Percentiles rank a stretch among this genome's conserved stretches.
Evolutionary conservation across 1,140 invertebrate genomes (phyloP).

Genomic region (Aleiodes sp.): DNA sequence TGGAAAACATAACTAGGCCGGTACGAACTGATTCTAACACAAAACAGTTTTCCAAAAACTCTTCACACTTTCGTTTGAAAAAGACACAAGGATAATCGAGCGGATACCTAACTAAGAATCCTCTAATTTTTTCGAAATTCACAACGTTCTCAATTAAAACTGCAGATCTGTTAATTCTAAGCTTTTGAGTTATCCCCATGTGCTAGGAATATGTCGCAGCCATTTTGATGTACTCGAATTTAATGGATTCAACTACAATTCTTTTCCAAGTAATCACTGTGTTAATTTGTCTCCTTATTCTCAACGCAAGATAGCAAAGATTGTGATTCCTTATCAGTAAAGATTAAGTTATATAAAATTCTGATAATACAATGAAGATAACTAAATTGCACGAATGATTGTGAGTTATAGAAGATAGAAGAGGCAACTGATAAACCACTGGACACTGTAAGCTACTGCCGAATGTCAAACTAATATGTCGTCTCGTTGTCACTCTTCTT

Average conservation of each 20-base stretch:
- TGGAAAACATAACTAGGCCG: slow-evolving; percentile 63
- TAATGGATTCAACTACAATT: too few relatives aligned
- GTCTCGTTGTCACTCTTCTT: neutral
- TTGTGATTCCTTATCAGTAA: too few relatives aligned
- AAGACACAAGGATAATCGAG: too few relatives aligned
- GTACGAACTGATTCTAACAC: slow-evolving; percentile 17
- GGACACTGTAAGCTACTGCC: neutral
- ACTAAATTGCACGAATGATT: too few relatives aligned
- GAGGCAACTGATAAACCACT: neutral
- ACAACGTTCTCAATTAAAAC: too few relatives aligned
- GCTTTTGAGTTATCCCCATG: neutral
- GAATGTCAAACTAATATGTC: slow-evolving; percentile 9
- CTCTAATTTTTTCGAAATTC: neutral
- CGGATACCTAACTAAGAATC: too few relatives aligned
- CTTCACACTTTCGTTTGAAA: neutral
- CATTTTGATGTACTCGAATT: neutral
- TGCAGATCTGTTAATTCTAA: neutral
- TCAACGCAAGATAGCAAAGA: too few relatives aligned
- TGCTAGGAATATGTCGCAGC: neutral
- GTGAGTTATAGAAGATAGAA: neutral
- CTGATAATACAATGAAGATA: too few relatives aligned
- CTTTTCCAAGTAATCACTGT: too few relatives aligned
- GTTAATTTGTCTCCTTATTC: too few relatives aligned
- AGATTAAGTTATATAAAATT: too few relatives aligned
- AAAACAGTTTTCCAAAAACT: slow-evolving; percentile 24